These are phyloP conservation scores for Malacoraja senta DNA, from an alignment of 2,797 vertebrate genomes.

Conservation along the genomic window DNA sequence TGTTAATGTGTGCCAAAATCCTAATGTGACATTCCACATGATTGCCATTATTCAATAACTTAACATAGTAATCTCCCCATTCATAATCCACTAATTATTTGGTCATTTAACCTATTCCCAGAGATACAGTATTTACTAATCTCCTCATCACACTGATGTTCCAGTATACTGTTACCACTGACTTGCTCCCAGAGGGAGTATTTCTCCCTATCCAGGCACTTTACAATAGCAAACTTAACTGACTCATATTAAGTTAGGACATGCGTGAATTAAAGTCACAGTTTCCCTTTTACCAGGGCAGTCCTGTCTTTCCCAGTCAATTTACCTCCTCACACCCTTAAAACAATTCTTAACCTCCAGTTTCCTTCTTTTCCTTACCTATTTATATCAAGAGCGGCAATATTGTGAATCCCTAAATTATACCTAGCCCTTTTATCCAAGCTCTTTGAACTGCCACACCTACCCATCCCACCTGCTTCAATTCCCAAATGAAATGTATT, in stretches of 20 bases:
- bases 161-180: slow-evolving; percentile 33
- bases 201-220: neutral
- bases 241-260: neutral
- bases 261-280: neutral
- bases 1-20: neutral
- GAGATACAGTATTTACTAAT: slow-evolving; percentile 20
- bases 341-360: neutral
- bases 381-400: neutral
- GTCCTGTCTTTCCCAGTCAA: neutral
- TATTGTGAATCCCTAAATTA: neutral
- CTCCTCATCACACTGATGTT: slow-evolving; percentile 17
- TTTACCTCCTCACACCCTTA: neutral
- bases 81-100: slow-evolving; percentile 31
- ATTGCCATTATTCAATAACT: slow-evolving; percentile 15
- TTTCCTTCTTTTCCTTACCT: neutral
- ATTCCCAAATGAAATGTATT: neutral
- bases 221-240: neutral
- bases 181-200: neutral
- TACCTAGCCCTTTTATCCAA: neutral
- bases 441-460: neutral
- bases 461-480: neutral
- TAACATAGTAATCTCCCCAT: neutral
- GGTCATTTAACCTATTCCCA: slow-evolving; percentile 32
- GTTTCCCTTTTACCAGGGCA: neutral
- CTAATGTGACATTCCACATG: slow-evolving; percentile 17